A percentile compares a stretch with the other conserved stretches of the same genome.
phyloP scores from a whole-genome alignment of 1,140 invertebrate species.

The Eupeodes corollae region DNA sequence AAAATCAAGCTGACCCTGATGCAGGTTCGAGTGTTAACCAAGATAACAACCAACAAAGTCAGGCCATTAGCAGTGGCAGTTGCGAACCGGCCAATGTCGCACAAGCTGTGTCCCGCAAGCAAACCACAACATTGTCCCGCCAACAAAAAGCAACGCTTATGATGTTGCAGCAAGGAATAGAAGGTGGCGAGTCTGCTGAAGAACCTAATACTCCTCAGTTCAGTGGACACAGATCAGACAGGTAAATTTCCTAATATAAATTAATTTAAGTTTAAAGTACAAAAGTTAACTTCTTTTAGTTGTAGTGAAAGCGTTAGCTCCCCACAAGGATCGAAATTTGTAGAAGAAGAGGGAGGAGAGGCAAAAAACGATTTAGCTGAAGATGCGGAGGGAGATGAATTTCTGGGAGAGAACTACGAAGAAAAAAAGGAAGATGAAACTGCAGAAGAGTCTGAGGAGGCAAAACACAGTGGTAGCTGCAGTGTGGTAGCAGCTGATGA shows the following conservation, averaged over 20 bases:
- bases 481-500: neutral
- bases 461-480: neutral
- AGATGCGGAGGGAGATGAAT: slow-evolving; percentile 10
- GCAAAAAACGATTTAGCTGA: slow-evolving; percentile 14
- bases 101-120: slow-evolving; percentile 17
- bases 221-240: slow-evolving; percentile 56
- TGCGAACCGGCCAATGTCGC: slow-evolving; percentile 15
- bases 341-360: slow-evolving; percentile 54
- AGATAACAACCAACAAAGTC: slow-evolving; percentile 41
- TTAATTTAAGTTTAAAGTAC: neutral
- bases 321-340: slow-evolving; percentile 47
- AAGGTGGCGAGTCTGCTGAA: slow-evolving; percentile 41
- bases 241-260: no score
- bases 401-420: slow-evolving; percentile 6
- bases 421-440: slow-evolving; percentile 22
- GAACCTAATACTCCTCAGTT: slow-evolving; percentile 61
- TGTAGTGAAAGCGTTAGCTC: slow-evolving; percentile 89
- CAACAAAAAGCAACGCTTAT: slow-evolving; percentile 9
- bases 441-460: slow-evolving; percentile 6
- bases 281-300: slow-evolving; percentile 15
- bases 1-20: slow-evolving; percentile 18
- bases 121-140: slow-evolving; percentile 20
- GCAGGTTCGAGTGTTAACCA: slow-evolving; percentile 33
- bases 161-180: slow-evolving; percentile 4
- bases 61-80: slow-evolving; percentile 45